These are phyloP conservation scores for Chaenogobius annularis DNA, from an alignment of 2,113 vertebrate genomes.

Conservation along the genomic window DNA sequence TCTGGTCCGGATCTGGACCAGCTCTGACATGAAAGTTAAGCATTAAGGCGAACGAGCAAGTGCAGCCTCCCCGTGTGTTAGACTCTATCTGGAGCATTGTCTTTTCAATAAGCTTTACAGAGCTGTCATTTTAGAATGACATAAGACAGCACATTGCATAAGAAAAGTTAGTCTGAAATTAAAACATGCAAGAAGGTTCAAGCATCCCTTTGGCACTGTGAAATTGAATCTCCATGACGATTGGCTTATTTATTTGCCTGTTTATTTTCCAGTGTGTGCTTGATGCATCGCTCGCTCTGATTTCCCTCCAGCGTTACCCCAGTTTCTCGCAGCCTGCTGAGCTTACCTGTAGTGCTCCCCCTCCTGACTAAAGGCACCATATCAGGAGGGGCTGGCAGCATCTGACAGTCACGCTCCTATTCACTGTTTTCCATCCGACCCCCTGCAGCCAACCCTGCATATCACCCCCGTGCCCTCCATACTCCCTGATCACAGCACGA, in stretches of 20 bases:
- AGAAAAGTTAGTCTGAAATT: background rate
- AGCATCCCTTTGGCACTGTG: background rate
- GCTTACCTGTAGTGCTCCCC: background rate
- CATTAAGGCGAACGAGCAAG: too few relatives aligned
- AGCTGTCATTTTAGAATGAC: background rate
- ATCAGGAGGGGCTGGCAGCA: background rate
- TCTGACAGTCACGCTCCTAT: background rate
- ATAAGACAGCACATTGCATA: background rate
- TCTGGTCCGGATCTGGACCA: too few relatives aligned
- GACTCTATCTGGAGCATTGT: too few relatives aligned
- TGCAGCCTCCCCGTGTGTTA: too few relatives aligned
- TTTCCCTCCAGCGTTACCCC: constrained; percentile 3
- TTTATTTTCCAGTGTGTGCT: background rate
- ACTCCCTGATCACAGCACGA: too few relatives aligned
- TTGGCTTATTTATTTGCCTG: background rate
- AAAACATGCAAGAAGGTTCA: background rate
- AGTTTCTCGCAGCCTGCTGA: background rate
- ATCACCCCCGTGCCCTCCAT: background rate
- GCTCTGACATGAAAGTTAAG: too few relatives aligned
- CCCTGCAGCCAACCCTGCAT: background rate
- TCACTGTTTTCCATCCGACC: background rate
- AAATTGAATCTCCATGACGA: background rate
- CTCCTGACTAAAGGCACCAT: background rate
- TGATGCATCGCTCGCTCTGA: background rate
- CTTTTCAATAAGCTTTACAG: background rate